Evolutionary conservation across 2,888 invertebrate genomes (phyloP).

Genomic region (Meta bourneti): DNA sequence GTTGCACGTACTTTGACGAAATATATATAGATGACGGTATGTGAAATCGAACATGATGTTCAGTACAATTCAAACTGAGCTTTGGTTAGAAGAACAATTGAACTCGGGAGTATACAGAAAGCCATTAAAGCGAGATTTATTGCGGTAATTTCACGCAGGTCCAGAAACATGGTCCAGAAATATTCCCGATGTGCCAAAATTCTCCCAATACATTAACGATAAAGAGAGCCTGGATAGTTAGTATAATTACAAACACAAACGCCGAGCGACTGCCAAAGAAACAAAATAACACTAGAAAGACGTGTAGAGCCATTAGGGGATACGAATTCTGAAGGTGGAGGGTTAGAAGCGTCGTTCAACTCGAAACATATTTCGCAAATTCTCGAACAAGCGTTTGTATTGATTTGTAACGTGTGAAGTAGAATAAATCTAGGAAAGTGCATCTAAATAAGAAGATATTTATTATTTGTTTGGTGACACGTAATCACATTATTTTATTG

Average conservation of each 20-base stretch:
- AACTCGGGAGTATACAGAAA: not conserved
- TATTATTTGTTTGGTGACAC: no score
- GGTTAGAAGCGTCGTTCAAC: slow-evolving; percentile 15
- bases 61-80: not conserved
- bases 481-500: no score
- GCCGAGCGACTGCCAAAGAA: not conserved
- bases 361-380: slow-evolving; percentile 26
- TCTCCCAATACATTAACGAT: slow-evolving; percentile 59
- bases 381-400: not conserved
- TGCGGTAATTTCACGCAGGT: not conserved
- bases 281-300: slow-evolving; percentile 9
- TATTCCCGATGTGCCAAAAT: slow-evolving; percentile 20
- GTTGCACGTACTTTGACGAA: no score
- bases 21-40: no score
- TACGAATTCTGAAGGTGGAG: slow-evolving; percentile 8
- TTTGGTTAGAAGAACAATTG: not conserved
- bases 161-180: slow-evolving; percentile 31
- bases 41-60: not conserved
- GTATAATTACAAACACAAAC: slow-evolving; percentile 61
- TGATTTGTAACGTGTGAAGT: slow-evolving; percentile 33
- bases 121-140: slow-evolving; percentile 38
- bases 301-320: slow-evolving; percentile 27
- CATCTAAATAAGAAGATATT: not conserved
- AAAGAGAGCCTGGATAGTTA: slow-evolving; percentile 34
- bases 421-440: slow-evolving; percentile 6